Percentiles rank a stretch among this genome's conserved stretches.
phyloP scores from a whole-genome alignment of 2,113 vertebrate genomes.

The Hylia prasina region DNA sequence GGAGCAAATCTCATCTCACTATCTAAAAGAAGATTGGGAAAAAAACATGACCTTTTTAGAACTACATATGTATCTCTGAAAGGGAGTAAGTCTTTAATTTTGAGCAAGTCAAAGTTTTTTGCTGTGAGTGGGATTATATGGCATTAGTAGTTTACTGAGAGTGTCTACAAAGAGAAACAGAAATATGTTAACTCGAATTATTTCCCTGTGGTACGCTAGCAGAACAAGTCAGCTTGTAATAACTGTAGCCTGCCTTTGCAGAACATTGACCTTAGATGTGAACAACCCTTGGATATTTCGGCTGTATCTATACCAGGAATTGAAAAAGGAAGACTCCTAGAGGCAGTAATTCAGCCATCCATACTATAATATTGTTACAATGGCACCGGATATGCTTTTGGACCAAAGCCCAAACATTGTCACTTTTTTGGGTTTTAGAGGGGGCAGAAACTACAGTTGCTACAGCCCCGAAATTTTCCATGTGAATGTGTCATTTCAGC shows the following conservation, averaged over 20 bases:
- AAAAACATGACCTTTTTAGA: background rate
- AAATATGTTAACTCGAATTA: background rate
- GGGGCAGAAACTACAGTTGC: background rate
- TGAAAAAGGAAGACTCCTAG: background rate
- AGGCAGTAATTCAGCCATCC: background rate
- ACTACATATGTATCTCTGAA: background rate
- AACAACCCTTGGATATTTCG: background rate
- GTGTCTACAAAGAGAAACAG: background rate
- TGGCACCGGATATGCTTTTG: background rate
- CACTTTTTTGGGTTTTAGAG: fast-evolving
- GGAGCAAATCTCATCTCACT: background rate
- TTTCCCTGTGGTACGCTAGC: background rate
- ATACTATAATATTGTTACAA: background rate
- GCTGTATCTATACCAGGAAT: background rate
- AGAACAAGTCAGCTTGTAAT: background rate
- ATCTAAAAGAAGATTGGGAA: background rate
- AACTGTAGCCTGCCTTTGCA: background rate
- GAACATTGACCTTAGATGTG: background rate
- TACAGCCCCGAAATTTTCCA: background rate
- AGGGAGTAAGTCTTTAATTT: background rate
- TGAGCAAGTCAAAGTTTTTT: background rate
- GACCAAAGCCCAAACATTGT: background rate
- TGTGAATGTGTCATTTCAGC: background rate
- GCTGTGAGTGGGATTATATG: background rate
- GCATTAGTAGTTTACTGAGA: background rate